A percentile compares a stretch with the other conserved stretches of the same genome.
Conservation (phyloP, 2,797 vertebrate species). For the Hydrophis major region DNA sequence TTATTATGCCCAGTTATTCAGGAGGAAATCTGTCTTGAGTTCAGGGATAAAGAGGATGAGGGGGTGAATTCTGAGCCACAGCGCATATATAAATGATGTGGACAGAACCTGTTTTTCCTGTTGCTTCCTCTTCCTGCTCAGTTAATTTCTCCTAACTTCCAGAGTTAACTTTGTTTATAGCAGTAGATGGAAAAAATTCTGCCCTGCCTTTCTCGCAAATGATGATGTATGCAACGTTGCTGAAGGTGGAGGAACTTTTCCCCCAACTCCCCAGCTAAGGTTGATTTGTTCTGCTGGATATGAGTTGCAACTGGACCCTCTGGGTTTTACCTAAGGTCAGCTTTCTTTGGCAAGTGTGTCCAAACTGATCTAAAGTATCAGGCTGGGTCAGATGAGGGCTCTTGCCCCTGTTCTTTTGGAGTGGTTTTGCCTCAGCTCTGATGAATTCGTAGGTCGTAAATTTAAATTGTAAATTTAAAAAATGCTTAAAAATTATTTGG, state of each 20-base stretch:
- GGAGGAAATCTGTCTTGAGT: not conserved
- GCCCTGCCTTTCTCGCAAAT: not conserved
- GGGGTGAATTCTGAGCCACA: not conserved
- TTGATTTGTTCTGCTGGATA: not conserved
- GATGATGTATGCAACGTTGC: slow-evolving; percentile 14
- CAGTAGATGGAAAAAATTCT: not conserved
- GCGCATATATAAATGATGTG: not conserved
- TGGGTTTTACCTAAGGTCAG: not conserved
- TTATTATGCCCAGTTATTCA: not conserved
- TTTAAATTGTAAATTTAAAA: not conserved
- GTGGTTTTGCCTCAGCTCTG: too few relatives aligned
- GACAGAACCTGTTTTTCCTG: not conserved
- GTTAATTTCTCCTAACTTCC: not conserved
- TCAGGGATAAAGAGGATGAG: not conserved
- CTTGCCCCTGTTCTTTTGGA: not conserved
- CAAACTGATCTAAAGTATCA: not conserved
- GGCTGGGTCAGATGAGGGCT: not conserved
- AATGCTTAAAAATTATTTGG: not conserved
- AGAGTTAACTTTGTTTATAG: not conserved
- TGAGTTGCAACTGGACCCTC: not conserved
- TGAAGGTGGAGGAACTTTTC: not conserved
- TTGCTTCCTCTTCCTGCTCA: not conserved
- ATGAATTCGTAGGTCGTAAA: not conserved
- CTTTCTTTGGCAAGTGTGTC: not conserved
- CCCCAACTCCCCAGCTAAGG: not conserved